A percentile compares a stretch with the other conserved stretches of the same genome.
These are phyloP conservation scores for Leptinotarsa haldemani DNA, from an alignment of 2,888 invertebrate genomes.

Conservation along the genomic window DNA sequence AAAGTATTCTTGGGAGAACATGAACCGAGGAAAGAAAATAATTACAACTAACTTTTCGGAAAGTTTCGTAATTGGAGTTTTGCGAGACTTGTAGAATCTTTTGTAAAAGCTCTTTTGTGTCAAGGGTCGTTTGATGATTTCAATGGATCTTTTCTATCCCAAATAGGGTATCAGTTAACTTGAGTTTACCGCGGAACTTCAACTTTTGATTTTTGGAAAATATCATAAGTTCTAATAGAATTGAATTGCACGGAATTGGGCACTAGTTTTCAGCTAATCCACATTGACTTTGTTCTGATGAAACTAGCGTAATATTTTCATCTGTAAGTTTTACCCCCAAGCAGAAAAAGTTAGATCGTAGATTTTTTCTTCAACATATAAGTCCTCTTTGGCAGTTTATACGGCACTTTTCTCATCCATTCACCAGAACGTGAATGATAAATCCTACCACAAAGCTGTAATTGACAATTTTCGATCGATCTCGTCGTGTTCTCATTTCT, in stretches of 20 bases:
- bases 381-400: no score
- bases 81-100: background rate
- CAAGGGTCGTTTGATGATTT: background rate
- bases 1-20: background rate
- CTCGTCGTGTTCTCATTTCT: background rate
- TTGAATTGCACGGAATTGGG: no score
- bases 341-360: no score
- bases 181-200: no score
- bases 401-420: background rate
- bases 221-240: no score
- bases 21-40: background rate
- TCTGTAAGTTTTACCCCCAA: no score
- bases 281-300: no score
- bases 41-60: background rate
- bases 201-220: no score
- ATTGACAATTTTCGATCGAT: background rate
- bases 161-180: background rate
- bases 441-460: background rate
- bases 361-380: no score
- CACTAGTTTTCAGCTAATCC: no score
- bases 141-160: background rate
- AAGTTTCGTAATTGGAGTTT: conserved; percentile 1
- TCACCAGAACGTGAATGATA: background rate
- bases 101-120: background rate
- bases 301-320: no score